Evolutionary conservation across 2,888 invertebrate species (phyloP), one percentile per base, ranked within the genome.

Genomic region (Asteroscopus sphinx): DNA sequence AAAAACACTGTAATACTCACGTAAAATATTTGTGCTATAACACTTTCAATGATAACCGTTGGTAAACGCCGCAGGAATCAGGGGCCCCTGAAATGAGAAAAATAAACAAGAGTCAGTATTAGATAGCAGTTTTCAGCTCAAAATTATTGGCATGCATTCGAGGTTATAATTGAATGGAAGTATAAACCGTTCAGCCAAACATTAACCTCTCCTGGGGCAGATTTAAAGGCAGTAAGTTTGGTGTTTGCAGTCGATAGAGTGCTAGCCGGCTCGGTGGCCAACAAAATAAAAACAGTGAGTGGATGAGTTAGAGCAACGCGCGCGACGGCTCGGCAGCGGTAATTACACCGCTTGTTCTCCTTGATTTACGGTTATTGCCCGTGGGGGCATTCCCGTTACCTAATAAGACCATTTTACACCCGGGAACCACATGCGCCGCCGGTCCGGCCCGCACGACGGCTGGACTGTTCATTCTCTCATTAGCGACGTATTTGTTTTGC

Each of bases 1-100:
- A 83, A 83, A 85, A 89, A 84, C 47, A 53, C 32, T 35, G 44
- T 84, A 83, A 89, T 93, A 94, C 94, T 94, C 79, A 94, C 94
- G 91, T 92, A 89, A 90, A 92, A 90, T 91, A 91, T 92, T 93
- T 93, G 92, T 93, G 92, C 93, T 94, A 90, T 86, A 89, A 93
- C 92, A 91, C 95, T 95, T 95, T 97, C 97, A 97, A 96, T 98
- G 98, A 96, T 98, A 98, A 95, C 99, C 99, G 96, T 99, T 99
- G 96, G 98, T 98, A 96, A 98, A 99, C 95, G 98, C 98, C 95
- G 98, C 98, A 95, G 98, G 98, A 96, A 99, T 98, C 96, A 99
- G 96, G 92, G 98, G 98, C 91, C 98, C 98, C 98, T 98, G 97
- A 76, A 97, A 96, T 90, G 91, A 90, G 72, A 81, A 81, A 77